Base-by-base conservation (phyloP, 2,888 invertebrate genomes). In the Lasiommata megera region DNA sequence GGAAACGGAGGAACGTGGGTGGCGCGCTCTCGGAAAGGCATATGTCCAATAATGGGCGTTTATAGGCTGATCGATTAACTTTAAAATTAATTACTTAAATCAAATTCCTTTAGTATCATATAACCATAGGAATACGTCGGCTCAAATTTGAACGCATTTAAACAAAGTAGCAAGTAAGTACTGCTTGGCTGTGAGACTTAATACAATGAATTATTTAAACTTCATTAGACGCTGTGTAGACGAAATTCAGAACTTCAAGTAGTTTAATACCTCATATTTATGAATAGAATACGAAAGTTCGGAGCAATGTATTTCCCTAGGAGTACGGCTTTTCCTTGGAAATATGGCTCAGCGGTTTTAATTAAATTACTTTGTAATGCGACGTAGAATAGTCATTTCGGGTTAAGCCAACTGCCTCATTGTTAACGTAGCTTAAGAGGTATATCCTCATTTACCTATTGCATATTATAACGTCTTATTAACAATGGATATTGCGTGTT, bases 151-250 rank as follows among this genome's bases (percentile, higher is more conserved):
- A 6, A 7, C 14, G 6, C 11, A 46, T 46, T 46, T 16, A 29
- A 46, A 16, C 16, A 31, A 46, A 17, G 14, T 16, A 8, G 28
- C 23, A 17, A 8, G 12, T 23, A 14, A 1, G 14, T 44, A 41
- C 2, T 2, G 3, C 43, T 43, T 43, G n/a, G 43, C 31, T 29
- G 31, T 52, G 31, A 61, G 44, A 43, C 59, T 56, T 51, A 54
- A 47, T 28, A 34, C 56, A 51, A 52, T 64, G 59, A 66, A 64
- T 66, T 59, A 64, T 64, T 62, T 61, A 63, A 62, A 63, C 62
- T 60, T 62, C 56, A 66, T 64, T 63, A 64, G 16, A 54, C 38
- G 31, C 9, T 41, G 28, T 44, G 46, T 31, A 34, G 54, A 36
- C 48, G 53, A 58, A 54, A 58, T 58, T 58, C 58, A 16, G 38